A percentile compares a stretch with the other conserved stretches of the same genome.
Conservation (phyloP, 1,140 invertebrate genomes). For the Cherax destructor region DNA sequence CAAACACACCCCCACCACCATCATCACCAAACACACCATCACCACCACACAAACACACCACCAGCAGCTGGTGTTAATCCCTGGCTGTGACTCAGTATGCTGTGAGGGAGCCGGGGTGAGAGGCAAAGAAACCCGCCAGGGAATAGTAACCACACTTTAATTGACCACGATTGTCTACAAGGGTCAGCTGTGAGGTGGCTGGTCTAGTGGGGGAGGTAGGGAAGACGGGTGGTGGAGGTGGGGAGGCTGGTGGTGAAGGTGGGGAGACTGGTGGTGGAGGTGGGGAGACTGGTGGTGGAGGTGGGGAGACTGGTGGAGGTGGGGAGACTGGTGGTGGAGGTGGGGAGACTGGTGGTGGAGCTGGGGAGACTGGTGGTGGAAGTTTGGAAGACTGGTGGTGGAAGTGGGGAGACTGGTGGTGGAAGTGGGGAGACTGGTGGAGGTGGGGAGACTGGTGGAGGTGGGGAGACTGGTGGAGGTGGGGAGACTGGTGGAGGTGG, state of each 20-base stretch:
- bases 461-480: not conserved
- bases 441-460: not conserved
- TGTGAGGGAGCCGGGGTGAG: not conserved
- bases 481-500: not conserved
- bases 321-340: not conserved
- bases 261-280: not conserved
- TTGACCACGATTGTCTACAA: not conserved
- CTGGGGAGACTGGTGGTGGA: not conserved
- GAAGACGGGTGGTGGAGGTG: not conserved
- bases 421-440: not conserved
- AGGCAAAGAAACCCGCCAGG: not conserved
- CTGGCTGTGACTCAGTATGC: not conserved
- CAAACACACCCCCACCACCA: not conserved
- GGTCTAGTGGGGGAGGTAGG: not conserved
- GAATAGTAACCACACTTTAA: not conserved
- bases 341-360: not conserved
- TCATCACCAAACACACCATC: not conserved
- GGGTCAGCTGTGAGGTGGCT: too few relatives aligned
- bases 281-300: not conserved
- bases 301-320: not conserved
- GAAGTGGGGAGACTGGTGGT: not conserved
- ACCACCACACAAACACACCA: too few relatives aligned
- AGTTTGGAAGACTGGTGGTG: too few relatives aligned
- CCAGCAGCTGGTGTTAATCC: not conserved
- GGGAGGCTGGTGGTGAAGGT: not conserved